Base-by-base conservation (phyloP, 2,888 invertebrate species). In the Tenthredo scrophulariae region DNA sequence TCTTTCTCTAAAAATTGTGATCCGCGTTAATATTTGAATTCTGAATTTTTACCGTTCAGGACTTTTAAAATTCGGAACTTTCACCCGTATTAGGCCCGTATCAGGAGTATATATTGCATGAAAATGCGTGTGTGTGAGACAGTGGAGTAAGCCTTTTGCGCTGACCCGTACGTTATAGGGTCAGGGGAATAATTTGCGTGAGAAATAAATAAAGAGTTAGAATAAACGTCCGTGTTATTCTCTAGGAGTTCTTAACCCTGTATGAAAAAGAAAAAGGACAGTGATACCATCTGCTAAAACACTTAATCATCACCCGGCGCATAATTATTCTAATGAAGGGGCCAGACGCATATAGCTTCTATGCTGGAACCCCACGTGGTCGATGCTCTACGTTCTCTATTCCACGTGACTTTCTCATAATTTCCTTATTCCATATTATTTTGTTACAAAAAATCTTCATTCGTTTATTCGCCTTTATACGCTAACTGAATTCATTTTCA, bases 241-340 rank as follows among this genome's bases (percentile, higher is more conserved):
- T 83, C 46, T 46, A 40, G 3, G 29, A 77, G 15, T 18, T 29
- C n/a, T 50, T n/a, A 43, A 74, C 72, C 72, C 40, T n/a, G n/a
- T 22, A 37, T 29, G 33, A 33, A 10, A n/a, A 37, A 67, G 72
- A 85, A 85, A 70, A 82, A 85, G 82, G 70, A 70, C 85, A 54
- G 82, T 54, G 82, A 85, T 85, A 83, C 80, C 87, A 85, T 89
- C 88, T 86, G 85, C 50, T 84, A 85, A 84, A 85, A 87, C 88
- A 87, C 86, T 89, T 90, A 89, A 90, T 89, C 89, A 90, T 89
- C 80, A 80, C 85, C 87, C 85, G 87, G 87, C 87, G 88, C 88
- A 88, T 88, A 90, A 89, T 89, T 89, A 89, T 90, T 89, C 89
- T 89, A 90, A 89, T 89, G 90, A 89, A 88, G 89, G 89, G 87